These are phyloP conservation scores for Augochlorella aurata DNA, from an alignment of 2,888 invertebrate species.

Conservation along the genomic window DNA sequence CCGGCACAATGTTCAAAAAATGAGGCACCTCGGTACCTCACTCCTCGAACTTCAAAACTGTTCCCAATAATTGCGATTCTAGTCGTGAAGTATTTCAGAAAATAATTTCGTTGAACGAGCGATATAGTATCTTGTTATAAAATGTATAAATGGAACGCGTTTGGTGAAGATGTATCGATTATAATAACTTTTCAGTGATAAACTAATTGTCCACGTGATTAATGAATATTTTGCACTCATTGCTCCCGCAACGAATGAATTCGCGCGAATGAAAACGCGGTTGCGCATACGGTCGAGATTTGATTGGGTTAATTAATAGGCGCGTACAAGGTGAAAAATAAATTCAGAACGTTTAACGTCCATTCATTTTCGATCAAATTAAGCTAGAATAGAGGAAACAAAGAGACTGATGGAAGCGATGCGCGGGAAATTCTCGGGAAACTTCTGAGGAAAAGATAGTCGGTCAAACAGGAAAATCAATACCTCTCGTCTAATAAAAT, in stretches of 20 bases:
- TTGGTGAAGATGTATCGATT: background rate
- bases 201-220: background rate
- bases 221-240: background rate
- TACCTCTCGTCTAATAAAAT: background rate
- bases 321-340: constrained; percentile 9
- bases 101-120: too few species aligned
- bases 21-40: background rate
- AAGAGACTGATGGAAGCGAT: background rate
- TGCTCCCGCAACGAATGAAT: background rate
- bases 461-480: background rate
- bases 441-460: background rate
- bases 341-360: constrained; percentile 21
- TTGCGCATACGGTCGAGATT: background rate
- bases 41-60: too few species aligned
- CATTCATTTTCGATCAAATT: constrained; percentile 22
- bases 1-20: background rate
- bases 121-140: too few species aligned
- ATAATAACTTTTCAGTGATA: background rate
- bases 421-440: background rate
- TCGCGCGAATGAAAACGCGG: background rate
- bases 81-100: too few species aligned
- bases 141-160: background rate
- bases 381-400: background rate
- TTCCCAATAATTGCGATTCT: too few species aligned
- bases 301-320: constrained; percentile 17